Base-by-base conservation (phyloP, 2,797 vertebrate genomes). In the Lepilemur ruficaudatus region DNA sequence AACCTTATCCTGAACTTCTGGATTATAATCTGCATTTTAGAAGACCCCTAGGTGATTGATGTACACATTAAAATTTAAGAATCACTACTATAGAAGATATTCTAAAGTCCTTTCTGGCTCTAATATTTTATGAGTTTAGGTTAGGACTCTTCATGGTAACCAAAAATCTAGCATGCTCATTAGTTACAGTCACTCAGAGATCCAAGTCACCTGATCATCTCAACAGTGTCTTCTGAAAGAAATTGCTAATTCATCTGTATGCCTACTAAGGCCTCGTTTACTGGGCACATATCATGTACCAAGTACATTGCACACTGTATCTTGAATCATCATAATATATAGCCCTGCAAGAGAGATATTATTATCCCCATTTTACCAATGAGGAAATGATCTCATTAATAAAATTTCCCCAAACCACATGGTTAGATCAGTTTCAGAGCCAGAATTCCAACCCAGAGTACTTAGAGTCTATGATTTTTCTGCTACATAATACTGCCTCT, bases 311-410 rank as follows among this genome's bases (percentile, higher is more conserved):
- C 15, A 80, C 35, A 57, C 2, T 81, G 0, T 57, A 43, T 75
- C 41, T 61, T 38, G 65, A 90, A 73, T 84, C n/a, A 89, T 63
- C 50, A 13, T 32, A 85, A 79, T 6, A n/a, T n/a, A n/a, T n/a
- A 81, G 61, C 32, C 23, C 55, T 80, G 10, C 48, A 79, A 84
- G 50, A 75, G 12, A 90, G 38, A 67, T 15, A 84, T 43, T 76
- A 79, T 25, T 70, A 85, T 67, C 32, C 59, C 20, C 55, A 61
- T 67, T 91, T 88, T 65, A 76, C 25, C 32, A 55, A 72, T 32
- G 32, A 69, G 38, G n/a, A 95, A 89, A 89, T 86, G 32, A 91
- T 41, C 89, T 97, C 52, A 70, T 84, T 82, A 94, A 69, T 91
- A 91, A 75, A 46, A 52, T 43, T 61, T 52, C 28, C 32, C 57